Base-by-base conservation (phyloP, 2,113 vertebrate genomes). In the Nanorana parkeri region DNA sequence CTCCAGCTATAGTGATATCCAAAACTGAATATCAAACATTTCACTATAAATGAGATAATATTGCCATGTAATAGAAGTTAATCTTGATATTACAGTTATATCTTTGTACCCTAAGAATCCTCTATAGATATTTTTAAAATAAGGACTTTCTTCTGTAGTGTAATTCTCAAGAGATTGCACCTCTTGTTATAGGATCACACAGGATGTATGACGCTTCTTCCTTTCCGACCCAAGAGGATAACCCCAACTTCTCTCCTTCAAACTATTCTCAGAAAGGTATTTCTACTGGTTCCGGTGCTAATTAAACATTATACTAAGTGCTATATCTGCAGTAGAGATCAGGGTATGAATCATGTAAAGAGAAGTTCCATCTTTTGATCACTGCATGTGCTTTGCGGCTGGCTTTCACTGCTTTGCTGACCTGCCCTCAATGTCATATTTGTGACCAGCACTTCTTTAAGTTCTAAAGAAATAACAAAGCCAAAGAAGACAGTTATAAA, bases 161-260 rank as follows among this genome's bases (percentile, higher is more conserved):
- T 56, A 20, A 11, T 17, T 15, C 0, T 0, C 10, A 72, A 68
- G 68, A 67, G 65, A 21, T 36, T 68, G 77, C 86, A 64, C 54
- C 29, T 80, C 66, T 80, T 75, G 86, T 86, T 80, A 72, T 88
- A 94, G 93, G 92, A 66, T 91, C 88, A 89, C 94, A 93, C 88
- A 87, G 93, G 36, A 91, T 90, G 77, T 94, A 92, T 92, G 93
- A 94, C 75, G 92, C 89, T 86, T 90, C 92, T 66, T 89, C 92
- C 86, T 73, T 91, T 61, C 91, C 93, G 86, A 88, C 60, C 11
- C 88, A 92, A 0, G 93, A 94, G 1, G 93, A 94, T 66, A 61
- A 88, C 81, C n/a, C 84, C 1, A 86, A 69, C 55, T 87, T 85
- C 16, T 92, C 92, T 86, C 91, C 88, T 86, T 90, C 93, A 0